A percentile compares a stretch with the other conserved stretches of the same genome.
Evolutionary conservation across 2,888 invertebrate species (phyloP).

Genomic region (Proisotoma minuta): DNA sequence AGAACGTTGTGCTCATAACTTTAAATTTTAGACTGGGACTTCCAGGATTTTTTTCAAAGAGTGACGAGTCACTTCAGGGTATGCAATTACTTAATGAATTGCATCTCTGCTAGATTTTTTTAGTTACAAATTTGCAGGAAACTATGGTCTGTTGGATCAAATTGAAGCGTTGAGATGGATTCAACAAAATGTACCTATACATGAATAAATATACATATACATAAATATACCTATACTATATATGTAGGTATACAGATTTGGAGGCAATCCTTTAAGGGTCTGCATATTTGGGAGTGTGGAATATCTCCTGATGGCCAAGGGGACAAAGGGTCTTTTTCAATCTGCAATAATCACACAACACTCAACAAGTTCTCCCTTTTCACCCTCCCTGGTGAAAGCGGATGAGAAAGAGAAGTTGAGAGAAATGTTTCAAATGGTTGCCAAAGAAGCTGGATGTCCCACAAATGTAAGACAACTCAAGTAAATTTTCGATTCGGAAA

Average conservation of each 20-base stretch:
- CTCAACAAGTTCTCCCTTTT: slow-evolving; percentile 24
- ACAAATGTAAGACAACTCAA: not conserved
- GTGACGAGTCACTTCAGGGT: slow-evolving; percentile 15
- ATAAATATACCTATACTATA: not conserved
- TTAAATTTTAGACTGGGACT: slow-evolving; percentile 41
- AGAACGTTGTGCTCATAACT: slow-evolving; percentile 40
- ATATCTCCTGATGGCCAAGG: slow-evolving; percentile 33
- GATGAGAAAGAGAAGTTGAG: slow-evolving; percentile 18
- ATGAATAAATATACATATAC: not conserved
- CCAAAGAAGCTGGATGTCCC: slow-evolving; percentile 18
- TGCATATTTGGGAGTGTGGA: slow-evolving; percentile 42
- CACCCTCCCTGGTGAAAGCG: slow-evolving; percentile 19
- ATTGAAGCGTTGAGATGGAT: slow-evolving; percentile 41
- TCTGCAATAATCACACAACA: slow-evolving; percentile 33
- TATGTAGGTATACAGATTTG: slow-evolving; percentile 36
- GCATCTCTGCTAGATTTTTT: too few relatives aligned
- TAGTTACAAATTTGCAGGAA: too few relatives aligned
- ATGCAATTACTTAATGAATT: too few relatives aligned
- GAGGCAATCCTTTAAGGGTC: slow-evolving; percentile 40
- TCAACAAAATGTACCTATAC: slow-evolving; percentile 28
- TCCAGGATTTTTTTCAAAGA: slow-evolving; percentile 37
- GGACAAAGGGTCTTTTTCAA: slow-evolving; percentile 32
- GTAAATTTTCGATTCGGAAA: not conserved
- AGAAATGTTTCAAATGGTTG: slow-evolving; percentile 16
- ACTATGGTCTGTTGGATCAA: slow-evolving; percentile 44